Evolutionary conservation across 2,113 vertebrate genomes (phyloP), one percentile per base, ranked within the genome.

Genomic region (Cricetomys ansorgei): DNA sequence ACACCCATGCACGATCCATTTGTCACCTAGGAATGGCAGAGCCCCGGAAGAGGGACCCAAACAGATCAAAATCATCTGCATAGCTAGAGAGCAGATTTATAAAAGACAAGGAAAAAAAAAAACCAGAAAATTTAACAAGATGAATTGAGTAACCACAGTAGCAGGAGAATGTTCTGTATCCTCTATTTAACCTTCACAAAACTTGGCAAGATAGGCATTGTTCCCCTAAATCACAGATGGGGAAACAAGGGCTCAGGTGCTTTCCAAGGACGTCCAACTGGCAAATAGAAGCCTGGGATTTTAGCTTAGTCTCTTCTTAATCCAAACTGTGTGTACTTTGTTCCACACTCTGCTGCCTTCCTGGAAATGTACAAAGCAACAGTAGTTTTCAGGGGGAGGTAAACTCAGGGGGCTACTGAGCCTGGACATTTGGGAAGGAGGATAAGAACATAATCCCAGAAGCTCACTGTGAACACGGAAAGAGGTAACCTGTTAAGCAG

Each of bases 61-160:
- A 65, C 40, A 94, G 43, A 57, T 55, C 5, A 94, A 73, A 89
- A 55, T 87, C 45, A 86, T 89, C 67, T 95, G 64, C 50, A 62
- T 57, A 84, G 40, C 34, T 55, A 31, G 29, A 31, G 40, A 91
- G 21, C 81, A 25, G 48, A 86, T 48, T 50, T 92, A 15, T 79
- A 92, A 59, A 93, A 57, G 10, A 72, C 34, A 40, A 59, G 1
- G 5, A 48, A 40, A 57, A 43, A 19, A 8, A 17, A 37, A 27
- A 81, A 1, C 57, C 57, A 40, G 55, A 37, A 37, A 92, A 62
- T 40, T 45, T 94, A 91, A 70, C 67, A 65, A 59, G 69, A 34
- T 16, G 4, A 31, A 29, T 25, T 88, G n/a, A 92, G 37, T 87
- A 89, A 77, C 65, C 55, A 69, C 31, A 34, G 2, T 50, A 34